Conservation (phyloP, 2,797 vertebrate species). For the Clarias laeviceps region DNA sequence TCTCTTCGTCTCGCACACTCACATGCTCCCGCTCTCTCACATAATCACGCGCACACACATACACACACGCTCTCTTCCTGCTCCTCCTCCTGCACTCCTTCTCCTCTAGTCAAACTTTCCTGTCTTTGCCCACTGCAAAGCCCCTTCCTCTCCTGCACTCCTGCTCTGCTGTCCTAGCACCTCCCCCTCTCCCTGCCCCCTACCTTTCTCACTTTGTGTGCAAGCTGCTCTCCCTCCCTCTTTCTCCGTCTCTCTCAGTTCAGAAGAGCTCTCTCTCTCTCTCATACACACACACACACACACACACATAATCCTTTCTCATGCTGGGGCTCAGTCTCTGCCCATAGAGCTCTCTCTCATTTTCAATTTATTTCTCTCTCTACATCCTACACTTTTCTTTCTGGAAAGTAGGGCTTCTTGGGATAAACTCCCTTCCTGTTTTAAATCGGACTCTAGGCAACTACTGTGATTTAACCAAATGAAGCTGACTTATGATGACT, state of each 20-base stretch:
- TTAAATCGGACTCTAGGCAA: slow-evolving; percentile 4
- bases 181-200: slow-evolving; percentile 49
- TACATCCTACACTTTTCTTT: slow-evolving; percentile 47
- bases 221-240: slow-evolving; percentile 39
- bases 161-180: slow-evolving; percentile 39
- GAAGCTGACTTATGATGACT: not conserved
- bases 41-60: not conserved
- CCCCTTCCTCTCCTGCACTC: slow-evolving; percentile 53
- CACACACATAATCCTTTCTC: slow-evolving; percentile 32
- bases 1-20: slow-evolving; percentile 23
- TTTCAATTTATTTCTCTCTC: slow-evolving; percentile 47
- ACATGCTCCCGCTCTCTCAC: slow-evolving; percentile 27
- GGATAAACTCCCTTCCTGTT: slow-evolving; percentile 17
- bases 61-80: slow-evolving; percentile 7
- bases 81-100: slow-evolving; percentile 38
- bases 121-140: slow-evolving; percentile 42
- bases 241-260: slow-evolving; percentile 37
- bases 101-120: slow-evolving; percentile 55
- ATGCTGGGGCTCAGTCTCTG: slow-evolving; percentile 28
- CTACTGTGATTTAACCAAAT: slow-evolving; percentile 25
- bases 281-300: not conserved
- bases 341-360: slow-evolving; percentile 48
- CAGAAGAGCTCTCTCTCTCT: slow-evolving; percentile 23
- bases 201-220: slow-evolving; percentile 53
- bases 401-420: slow-evolving; percentile 2